Base-by-base conservation (phyloP, 2,797 vertebrate genomes). In the Acanthopagrus latus region DNA sequence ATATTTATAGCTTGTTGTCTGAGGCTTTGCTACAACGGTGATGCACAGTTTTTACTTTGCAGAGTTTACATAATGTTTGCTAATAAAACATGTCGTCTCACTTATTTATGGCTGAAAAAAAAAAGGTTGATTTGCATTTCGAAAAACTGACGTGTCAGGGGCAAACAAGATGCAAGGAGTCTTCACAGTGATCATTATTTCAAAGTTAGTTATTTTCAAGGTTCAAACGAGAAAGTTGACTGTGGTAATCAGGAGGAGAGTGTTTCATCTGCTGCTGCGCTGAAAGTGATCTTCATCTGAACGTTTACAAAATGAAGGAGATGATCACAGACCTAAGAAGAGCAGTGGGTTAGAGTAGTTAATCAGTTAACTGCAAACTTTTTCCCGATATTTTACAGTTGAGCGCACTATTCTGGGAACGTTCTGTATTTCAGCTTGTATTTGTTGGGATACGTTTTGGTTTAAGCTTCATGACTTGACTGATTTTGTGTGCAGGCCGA, bases 401-500 rank as follows among this genome's bases (percentile, higher is more conserved):
- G 29, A 29, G 29, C 4, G 5, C 29, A 29, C 29, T 29, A 29
- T 29, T 29, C 29, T 29, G 29, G 29, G 5, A 29, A 29, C 5
- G 3, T 29, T 29, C 29, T 29, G 29, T 29, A 29, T 29, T 29
- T 29, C 29, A 29, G 51, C 52, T 59, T 23, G 2, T 14, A 9
- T 48, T 70, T 54, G 2, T 54, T 21, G 27, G 1, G 21, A 67
- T 29, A 0, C 4, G 7, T 23, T 23, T 58, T 33, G 46, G 0
- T 44, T 54, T 25, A 62, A 43, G 18, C 7, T 51, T 56, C 9
- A 20, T 50, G 51, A 51, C 65, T 88, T n/a, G 88, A 57, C 23
- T 41, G 21, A 23, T 41, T 84, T 54, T 91, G 29, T 83, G 8
- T 59, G 6, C 82, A 99, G 98, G 86, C 97, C 97, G 0, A 85